Evolutionary conservation across 1,140 invertebrate species (phyloP).

Genomic region (Drosophila micromelanica): DNA sequence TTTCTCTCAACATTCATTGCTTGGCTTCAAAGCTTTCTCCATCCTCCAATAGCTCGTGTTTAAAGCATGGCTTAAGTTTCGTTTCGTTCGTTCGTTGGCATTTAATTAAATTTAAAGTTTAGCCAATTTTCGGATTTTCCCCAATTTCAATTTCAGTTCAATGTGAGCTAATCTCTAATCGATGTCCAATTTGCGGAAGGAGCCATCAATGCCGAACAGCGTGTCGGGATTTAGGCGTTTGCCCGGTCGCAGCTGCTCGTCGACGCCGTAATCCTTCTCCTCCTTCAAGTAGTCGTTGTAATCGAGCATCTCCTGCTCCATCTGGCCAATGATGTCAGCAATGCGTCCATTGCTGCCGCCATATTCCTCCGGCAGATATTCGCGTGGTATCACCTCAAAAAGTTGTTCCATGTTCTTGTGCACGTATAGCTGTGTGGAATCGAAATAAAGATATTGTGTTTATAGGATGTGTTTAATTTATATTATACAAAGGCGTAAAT

Average conservation of each 20-base stretch:
- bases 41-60: too few relatives aligned
- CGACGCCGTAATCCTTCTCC: slow-evolving; percentile 85
- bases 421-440: slow-evolving; percentile 78
- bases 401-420: slow-evolving; percentile 85
- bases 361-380: slow-evolving; percentile 86
- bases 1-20: too few relatives aligned
- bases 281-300: slow-evolving; percentile 85
- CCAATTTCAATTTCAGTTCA: slow-evolving; percentile 21
- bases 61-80: too few relatives aligned
- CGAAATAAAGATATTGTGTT: too few relatives aligned
- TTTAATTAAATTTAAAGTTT: too few relatives aligned
- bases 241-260: slow-evolving; percentile 86
- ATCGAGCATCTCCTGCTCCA: slow-evolving; percentile 76
- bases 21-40: too few relatives aligned
- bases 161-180: slow-evolving; percentile 59
- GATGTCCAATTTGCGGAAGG: slow-evolving; percentile 85
- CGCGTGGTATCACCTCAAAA: slow-evolving; percentile 83
- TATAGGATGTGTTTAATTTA: not conserved
- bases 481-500: too few relatives aligned
- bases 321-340: slow-evolving; percentile 84
- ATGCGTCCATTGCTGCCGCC: slow-evolving; percentile 85
- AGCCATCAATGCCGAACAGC: slow-evolving; percentile 86
- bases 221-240: slow-evolving; percentile 84
- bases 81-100: too few relatives aligned
- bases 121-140: too few relatives aligned